Conservation (phyloP, 2,888 invertebrate species). For the Cheilosia vernalis region DNA sequence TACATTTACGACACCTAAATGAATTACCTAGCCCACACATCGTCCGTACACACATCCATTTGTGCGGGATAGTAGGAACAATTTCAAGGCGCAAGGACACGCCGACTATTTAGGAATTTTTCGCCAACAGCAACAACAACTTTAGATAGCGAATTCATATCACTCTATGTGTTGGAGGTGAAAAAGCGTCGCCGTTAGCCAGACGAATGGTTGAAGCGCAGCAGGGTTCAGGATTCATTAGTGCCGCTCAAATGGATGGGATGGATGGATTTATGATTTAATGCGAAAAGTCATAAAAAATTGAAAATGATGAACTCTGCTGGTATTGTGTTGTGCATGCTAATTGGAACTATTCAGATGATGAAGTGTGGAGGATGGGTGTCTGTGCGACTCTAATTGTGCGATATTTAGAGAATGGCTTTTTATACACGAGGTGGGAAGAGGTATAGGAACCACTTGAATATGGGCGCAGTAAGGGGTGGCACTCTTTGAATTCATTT, state of each 20-base stretch:
- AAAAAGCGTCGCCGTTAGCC: background rate
- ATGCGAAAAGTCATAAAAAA: slow-evolving; percentile 49
- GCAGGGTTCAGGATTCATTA: slow-evolving; percentile 68
- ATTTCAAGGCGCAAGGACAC: slow-evolving; percentile 65
- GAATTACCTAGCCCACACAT: slow-evolving; percentile 47
- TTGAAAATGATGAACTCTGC: slow-evolving; percentile 49
- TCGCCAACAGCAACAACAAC: slow-evolving; percentile 23
- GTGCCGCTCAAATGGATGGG: slow-evolving; percentile 62
- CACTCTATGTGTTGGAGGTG: slow-evolving; percentile 25
- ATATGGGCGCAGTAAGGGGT: background rate
- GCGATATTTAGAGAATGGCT: slow-evolving; percentile 43
- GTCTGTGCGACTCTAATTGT: slow-evolving; percentile 38
- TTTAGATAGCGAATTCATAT: background rate
- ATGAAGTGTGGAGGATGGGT: slow-evolving; percentile 41
- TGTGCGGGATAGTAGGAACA: slow-evolving; percentile 19
- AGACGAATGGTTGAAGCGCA: slow-evolving; percentile 44
- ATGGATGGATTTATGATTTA: slow-evolving; percentile 71
- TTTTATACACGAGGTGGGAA: slow-evolving; percentile 1
- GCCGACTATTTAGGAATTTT: slow-evolving; percentile 48
- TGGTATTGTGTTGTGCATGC: slow-evolving; percentile 49
- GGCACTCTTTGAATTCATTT: background rate
- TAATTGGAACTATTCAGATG: slow-evolving; percentile 64
- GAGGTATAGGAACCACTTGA: too few relatives aligned
- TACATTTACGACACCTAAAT: slow-evolving; percentile 57
- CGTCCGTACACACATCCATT: slow-evolving; percentile 1